phyloP scores from a whole-genome alignment of 2,113 vertebrate species.

The Calidris pugnax region DNA sequence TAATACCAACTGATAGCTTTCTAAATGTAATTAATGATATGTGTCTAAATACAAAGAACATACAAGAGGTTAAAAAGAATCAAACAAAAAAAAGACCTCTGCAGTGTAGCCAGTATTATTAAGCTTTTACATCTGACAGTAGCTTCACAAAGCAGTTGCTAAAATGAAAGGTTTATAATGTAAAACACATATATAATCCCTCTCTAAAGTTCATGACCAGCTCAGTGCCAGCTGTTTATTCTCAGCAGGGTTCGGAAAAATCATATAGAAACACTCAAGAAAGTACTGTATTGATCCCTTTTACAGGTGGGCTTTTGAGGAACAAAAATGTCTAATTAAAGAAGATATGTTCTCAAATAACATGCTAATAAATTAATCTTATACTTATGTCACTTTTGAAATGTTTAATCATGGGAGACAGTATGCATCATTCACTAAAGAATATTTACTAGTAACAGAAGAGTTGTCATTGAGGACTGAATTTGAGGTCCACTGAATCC shows the following conservation, averaged over 20 bases:
- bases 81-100: background rate
- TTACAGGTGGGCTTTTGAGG: background rate
- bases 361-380: background rate
- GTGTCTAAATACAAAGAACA: background rate
- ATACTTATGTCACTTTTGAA: background rate
- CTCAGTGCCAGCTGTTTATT: background rate
- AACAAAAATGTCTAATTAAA: background rate
- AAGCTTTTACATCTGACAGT: background rate
- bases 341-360: background rate
- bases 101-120: background rate
- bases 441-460: background rate
- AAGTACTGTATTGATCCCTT: background rate
- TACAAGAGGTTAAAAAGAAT: background rate
- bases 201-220: background rate
- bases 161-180: background rate
- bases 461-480: background rate
- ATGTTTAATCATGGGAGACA: background rate
- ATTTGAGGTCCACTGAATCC: background rate
- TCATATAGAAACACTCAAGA: background rate
- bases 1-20: background rate
- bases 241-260: background rate
- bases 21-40: background rate
- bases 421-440: background rate
- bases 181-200: background rate
- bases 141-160: background rate